Conservation (phyloP, 2,888 invertebrate genomes). For the Patella depressa region DNA sequence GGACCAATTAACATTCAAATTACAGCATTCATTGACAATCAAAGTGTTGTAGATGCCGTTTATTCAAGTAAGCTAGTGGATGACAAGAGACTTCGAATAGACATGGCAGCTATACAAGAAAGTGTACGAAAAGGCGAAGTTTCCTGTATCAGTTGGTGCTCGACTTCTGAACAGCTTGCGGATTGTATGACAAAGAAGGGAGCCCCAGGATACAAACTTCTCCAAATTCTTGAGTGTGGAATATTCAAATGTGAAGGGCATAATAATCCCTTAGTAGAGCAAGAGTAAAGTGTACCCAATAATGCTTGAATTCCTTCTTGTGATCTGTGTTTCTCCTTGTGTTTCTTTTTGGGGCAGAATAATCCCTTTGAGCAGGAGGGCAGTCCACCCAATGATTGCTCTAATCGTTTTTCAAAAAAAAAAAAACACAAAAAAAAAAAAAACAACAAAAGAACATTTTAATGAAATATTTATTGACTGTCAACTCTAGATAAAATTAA, state of each 20-base stretch:
- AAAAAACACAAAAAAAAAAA: not conserved
- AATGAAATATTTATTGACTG: not conserved
- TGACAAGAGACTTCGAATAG: not conserved
- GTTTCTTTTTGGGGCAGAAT: constrained; percentile 1
- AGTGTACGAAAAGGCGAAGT: constrained; percentile 6
- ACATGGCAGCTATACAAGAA: constrained; percentile 6
- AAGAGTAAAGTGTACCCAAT: not conserved
- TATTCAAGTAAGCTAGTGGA: constrained; percentile 24
- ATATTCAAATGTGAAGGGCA: constrained; percentile 3
- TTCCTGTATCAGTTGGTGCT: not conserved
- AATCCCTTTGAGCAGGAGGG: not conserved
- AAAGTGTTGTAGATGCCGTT: constrained; percentile 31
- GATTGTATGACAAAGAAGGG: constrained; percentile 6
- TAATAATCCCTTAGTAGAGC: constrained; percentile 3
- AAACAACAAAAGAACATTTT: constrained; percentile 6
- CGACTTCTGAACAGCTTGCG: constrained; percentile 1
- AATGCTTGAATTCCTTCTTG: constrained; percentile 3
- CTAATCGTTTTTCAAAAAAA: not conserved
- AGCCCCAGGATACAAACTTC: constrained; percentile 1
- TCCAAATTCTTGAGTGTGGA: constrained; percentile 6
- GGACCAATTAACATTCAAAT: constrained; percentile 18
- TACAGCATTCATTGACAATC: constrained; percentile 29
- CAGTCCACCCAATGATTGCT: constrained; percentile 1
- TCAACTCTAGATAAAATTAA: not conserved
- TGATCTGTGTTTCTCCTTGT: constrained; percentile 6